Percentiles rank a stretch among this genome's conserved stretches.
phyloP scores from a whole-genome alignment of 2,113 vertebrate genomes.

The human region DNA sequence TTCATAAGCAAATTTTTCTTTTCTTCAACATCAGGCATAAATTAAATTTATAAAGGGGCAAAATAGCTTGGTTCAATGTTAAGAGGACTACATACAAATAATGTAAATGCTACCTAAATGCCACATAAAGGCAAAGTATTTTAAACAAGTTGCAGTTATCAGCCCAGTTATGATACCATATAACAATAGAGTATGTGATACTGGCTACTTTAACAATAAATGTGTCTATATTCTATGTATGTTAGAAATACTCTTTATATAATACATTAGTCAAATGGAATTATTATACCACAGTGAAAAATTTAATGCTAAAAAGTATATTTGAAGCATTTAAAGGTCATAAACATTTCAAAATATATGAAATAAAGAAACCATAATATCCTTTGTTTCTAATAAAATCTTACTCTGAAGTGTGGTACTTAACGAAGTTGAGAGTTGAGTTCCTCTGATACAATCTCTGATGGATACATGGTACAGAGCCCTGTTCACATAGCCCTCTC shows the following conservation, averaged over 20 bases:
- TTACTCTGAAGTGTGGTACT: neutral
- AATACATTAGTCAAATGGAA: neutral
- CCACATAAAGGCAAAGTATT: conserved; percentile 10
- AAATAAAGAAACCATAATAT: neutral
- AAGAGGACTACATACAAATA: neutral
- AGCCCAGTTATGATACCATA: neutral
- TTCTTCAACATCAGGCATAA: neutral
- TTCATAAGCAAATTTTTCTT: neutral
- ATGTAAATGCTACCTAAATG: neutral
- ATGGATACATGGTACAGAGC: neutral
- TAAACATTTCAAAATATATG: conserved; percentile 24
- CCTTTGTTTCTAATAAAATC: neutral
- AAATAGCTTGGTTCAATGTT: neutral
- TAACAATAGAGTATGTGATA: neutral
- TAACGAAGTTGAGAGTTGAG: neutral
- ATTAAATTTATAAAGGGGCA: neutral
- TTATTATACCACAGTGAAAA: conserved; percentile 8
- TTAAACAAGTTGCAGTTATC: conserved; percentile 12
- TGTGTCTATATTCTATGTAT: neutral
- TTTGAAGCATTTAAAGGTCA: conserved; percentile 10
- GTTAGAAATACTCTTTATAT: neutral
- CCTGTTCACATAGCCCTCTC: neutral
- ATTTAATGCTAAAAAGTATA: neutral
- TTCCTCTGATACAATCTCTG: neutral
- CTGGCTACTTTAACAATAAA: neutral